Conservation (phyloP, 2,888 invertebrate genomes). For the Torymus aiolomorphi region DNA sequence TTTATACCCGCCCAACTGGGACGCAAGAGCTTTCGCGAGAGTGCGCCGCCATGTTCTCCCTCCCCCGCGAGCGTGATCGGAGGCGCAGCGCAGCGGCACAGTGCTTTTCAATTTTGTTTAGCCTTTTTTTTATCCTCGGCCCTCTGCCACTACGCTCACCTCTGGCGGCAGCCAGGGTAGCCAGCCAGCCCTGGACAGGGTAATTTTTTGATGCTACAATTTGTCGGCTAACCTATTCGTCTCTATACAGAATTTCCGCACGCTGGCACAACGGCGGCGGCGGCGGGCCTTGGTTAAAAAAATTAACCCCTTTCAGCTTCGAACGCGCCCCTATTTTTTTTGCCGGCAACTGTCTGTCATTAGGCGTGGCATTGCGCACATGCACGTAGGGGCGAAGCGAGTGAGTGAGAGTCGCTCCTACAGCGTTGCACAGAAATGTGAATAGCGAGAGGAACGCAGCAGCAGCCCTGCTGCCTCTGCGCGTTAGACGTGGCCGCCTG, state of each 20-base stretch:
- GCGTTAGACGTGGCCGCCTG: background rate
- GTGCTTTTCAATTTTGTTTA: conserved; percentile 56
- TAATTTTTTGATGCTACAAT: conserved; percentile 59
- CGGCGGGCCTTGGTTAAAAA: conserved; percentile 49
- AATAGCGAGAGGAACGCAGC: background rate
- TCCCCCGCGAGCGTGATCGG: conserved; percentile 10
- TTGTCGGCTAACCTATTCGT: conserved; percentile 55
- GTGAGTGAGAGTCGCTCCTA: too few relatives aligned
- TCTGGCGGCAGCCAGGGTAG: background rate
- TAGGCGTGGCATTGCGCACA: conserved; percentile 69
- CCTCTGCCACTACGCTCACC: background rate
- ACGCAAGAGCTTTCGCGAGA: conserved; percentile 30
- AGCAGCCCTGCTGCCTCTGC: conserved; percentile 57
- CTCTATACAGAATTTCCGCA: conserved; percentile 52
- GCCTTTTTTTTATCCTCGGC: conserved; percentile 31
- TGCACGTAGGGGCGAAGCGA: conserved; percentile 43
- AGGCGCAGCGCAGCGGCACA: conserved; percentile 9
- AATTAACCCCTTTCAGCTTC: conserved; percentile 54
- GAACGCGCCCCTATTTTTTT: conserved; percentile 50
- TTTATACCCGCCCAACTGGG: background rate
- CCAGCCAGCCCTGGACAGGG: conserved; percentile 8
- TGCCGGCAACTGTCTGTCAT: conserved; percentile 74
- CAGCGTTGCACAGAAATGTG: too few relatives aligned
- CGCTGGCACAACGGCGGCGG: background rate
- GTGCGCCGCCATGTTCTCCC: background rate